Base-by-base conservation (phyloP, 1,140 invertebrate genomes). In the Scaptomyza montana region DNA sequence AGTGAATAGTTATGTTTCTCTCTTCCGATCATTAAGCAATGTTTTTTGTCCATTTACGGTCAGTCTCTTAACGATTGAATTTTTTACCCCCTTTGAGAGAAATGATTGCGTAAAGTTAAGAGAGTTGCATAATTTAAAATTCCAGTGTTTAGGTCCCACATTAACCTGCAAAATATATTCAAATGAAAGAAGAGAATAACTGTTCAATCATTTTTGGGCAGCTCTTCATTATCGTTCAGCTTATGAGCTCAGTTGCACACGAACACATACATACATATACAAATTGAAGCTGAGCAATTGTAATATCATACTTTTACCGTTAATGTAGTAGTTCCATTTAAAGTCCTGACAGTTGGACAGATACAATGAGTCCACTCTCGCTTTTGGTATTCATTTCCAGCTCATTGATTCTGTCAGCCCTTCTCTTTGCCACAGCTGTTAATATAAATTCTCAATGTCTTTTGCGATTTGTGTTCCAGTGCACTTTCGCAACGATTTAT, bases 391-490 rank as follows among this genome's bases (percentile, higher is more conserved):
- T 67, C 55, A 54, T 55, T 67, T 67, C 41, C 69, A 59, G 69
- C 50, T 59, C 8, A 47, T 78, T 60, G 72, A 64, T 54, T 77
- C 66, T 46, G 64, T 64, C 51, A 64, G 63, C 43, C 62, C 78
- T 62, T 56, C 56, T 61, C 36, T 51, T 36, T 69, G 77, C 54
- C 69, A 60, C 71, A 81, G 81, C 82, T 87, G 81, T 81, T 86
- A 80, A 86, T 85, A 80, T 77, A 72, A 78, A 81, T 78, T 81
- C 71, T 64, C 64, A 80, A 47, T 72, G 56, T 67, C 74, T 87
- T 43, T 43, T 43, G n/a, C 39, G 39, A 43, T 43, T 43, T n/a
- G 12, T 12, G n/a, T n/a, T n/a, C 39, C 12, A 43, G 10, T 43
- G 39, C 39, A 43, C 39, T 43, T 55, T 60, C 50, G 75, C 82